Percentiles rank a stretch among this genome's conserved stretches.
Evolutionary conservation across 2,888 invertebrate species (phyloP).

Genomic region (Athetis lepigone): DNA sequence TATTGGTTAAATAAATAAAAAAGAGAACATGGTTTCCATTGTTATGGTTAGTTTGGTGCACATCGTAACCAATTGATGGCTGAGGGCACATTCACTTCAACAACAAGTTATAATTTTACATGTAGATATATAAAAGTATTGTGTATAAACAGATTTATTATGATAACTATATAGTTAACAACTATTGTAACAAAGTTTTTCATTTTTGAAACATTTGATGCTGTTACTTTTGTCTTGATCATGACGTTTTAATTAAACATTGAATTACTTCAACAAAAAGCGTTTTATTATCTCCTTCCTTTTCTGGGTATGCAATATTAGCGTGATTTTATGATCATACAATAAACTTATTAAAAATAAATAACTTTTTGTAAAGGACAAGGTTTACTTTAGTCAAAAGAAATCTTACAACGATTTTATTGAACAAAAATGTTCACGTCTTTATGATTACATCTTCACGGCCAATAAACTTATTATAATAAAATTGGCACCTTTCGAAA

Average conservation of each 20-base stretch:
- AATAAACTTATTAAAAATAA: conserved; percentile 28
- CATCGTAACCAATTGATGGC: conserved; percentile 36
- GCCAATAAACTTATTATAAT: conserved; percentile 38
- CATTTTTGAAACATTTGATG: conserved; percentile 85
- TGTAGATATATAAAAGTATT: conserved; percentile 65
- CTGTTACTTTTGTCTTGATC: conserved; percentile 87
- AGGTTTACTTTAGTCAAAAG: conserved; percentile 35
- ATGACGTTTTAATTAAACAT: conserved; percentile 89
- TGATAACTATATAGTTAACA: conserved; percentile 69
- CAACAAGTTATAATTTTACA: conserved; percentile 58
- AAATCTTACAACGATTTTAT: conserved; percentile 35
- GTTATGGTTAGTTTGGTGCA: conserved; percentile 43
- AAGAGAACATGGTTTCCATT: conserved; percentile 29
- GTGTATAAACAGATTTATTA: conserved; percentile 72
- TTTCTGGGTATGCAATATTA: conserved; percentile 22
- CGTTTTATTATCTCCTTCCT: conserved; percentile 40
- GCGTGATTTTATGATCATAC: conserved; percentile 14
- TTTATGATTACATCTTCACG: conserved; percentile 52
- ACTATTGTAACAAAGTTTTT: conserved; percentile 77
- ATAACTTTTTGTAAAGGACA: conserved; percentile 34
- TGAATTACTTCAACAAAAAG: conserved; percentile 77
- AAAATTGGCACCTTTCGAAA: conserved; percentile 23
- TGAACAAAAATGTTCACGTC: conserved; percentile 43
- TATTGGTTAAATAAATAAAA: conserved; percentile 26
- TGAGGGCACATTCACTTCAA: conserved; percentile 35